Evolutionary conservation across 2,797 vertebrate species (phyloP), one percentile per base, ranked within the genome.

Genomic region (Spatula versicolor): DNA sequence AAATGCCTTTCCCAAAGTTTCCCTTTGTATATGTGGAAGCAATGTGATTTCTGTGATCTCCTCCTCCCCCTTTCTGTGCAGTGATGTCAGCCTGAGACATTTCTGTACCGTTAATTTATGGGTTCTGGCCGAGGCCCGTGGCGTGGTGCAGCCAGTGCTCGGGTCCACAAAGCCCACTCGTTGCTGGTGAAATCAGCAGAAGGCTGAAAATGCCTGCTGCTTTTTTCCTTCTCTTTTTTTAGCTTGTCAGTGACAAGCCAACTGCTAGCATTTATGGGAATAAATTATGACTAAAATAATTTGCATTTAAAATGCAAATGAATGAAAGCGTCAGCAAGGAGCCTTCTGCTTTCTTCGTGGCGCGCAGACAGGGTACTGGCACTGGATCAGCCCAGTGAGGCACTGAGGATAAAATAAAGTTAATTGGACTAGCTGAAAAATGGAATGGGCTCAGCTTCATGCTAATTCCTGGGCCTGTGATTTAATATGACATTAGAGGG

Each of bases 241-340:
- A 86, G 79, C 59, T 95, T 91, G 85, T 67, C 63, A 41, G 17
- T 86, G 93, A 90, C 84, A 88, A 95, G 82, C 92, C 82, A 86
- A 96, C 90, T 95, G 85, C 81, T 83, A 62, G 74, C 56, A 68
- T 96, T 95, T 95, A 48, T 90, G 66, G 88, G 94, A 89, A 79
- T 94, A 94, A 96, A 92, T 96, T 68, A 74, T 90, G 72, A 91
- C 86, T 91, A 81, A 93, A 96, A 95, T 88, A 93, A 96, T 96
- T 92, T 96, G 95, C 84, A 83, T 97, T 96, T 92, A 80, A 94
- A 95, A 97, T 96, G 96, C 74, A 97, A 92, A 95, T 96, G 84
- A 85, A 63, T 25, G 82, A 58, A 94, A 92, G 79, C 68, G 15
- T 94, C 94, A 93, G 71, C 52, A 50, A 92, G 86, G 92, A 94